Conservation (phyloP, 1,140 invertebrate species). For the Drosophila erecta region DNA sequence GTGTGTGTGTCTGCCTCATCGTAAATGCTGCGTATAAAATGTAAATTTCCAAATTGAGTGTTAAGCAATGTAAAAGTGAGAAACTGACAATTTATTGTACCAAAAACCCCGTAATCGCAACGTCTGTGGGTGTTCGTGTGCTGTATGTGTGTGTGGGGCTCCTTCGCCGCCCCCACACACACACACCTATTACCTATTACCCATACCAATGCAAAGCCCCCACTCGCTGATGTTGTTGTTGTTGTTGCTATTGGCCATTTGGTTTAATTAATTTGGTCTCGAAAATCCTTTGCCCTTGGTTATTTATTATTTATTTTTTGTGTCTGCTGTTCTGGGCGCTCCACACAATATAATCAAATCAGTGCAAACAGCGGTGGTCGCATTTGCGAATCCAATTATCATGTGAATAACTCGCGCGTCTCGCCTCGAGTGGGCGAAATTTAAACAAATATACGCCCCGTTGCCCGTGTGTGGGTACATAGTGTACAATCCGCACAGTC, state of each 20-base stretch:
- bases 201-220: constrained; percentile 7
- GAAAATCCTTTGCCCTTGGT: constrained; percentile 65
- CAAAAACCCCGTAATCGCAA: constrained; percentile 35
- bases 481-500: constrained; percentile 20
- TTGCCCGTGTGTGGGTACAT: constrained; percentile 7
- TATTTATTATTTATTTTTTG: neutral
- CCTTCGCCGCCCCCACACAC: constrained; percentile 18
- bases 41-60: constrained; percentile 48
- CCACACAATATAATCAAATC: constrained; percentile 43
- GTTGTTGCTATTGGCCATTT: constrained; percentile 24
- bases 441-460: constrained; percentile 57
- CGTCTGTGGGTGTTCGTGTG: constrained; percentile 34
- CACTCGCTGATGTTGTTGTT: constrained; percentile 22
- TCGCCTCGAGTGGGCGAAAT: constrained; percentile 61
- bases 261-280: constrained; percentile 33
- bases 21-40: constrained; percentile 45
- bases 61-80: constrained; percentile 24
- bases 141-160: constrained; percentile 47
- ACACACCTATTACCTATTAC: constrained; percentile 5
- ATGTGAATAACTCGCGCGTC: constrained; percentile 57
- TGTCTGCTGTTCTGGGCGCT: constrained; percentile 1
- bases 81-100: constrained; percentile 50
- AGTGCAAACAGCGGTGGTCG: constrained; percentile 41
- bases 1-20: constrained; percentile 28
- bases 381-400: constrained; percentile 70